Evolutionary conservation across 2,797 vertebrate species (phyloP), one percentile per base, ranked within the genome.

Genomic region (Anabas testudineus): DNA sequence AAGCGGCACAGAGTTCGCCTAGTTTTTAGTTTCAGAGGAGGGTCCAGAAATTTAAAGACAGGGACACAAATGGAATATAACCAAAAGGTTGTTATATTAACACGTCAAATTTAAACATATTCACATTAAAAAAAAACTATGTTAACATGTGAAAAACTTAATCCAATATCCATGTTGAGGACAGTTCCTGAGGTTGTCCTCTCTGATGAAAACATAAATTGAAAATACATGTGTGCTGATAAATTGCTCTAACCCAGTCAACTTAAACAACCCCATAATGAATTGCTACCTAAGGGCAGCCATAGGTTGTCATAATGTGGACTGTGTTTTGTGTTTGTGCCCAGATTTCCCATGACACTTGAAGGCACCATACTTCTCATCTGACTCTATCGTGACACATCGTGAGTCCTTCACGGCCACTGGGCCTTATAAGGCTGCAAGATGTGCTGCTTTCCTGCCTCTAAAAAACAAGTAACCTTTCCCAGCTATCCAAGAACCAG

Each of bases 301-400:
- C 5, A 15, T 18, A n/a, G 4, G 18, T 9, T 18, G 18, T 7
- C 30, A 34, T 2, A 53, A 19, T n/a, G n/a, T n/a, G n/a, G n/a
- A n/a, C n/a, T n/a, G n/a, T n/a, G n/a, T n/a, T n/a, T n/a, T n/a
- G n/a, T 15, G 7, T 5, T 4, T 5, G 0, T 21, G 0, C 0
- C 7, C 1, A 36, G 22, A 39, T 71, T 43, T 78, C 78, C 78
- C 0, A 62, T 21, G 1, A 15, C 8, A 4, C 3, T 0, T 21
- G 30, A 88, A 88, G 22, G 84, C 75, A 76, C 12, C 84, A 37
- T 48, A 1, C 15, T 16, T 34, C 81, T 76, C 80, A 67, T 78
- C 78, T 87, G 87, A 84, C 84, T 89, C 76, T 79, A 80, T 76
- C 21, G 70, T 84, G 86, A 84, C 72, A 81, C 62, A 70, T 54